Percentiles rank a stretch among this genome's conserved stretches.
These are phyloP conservation scores for Melanchra persicariae DNA, from an alignment of 2,888 invertebrate genomes.

Conservation along the genomic window DNA sequence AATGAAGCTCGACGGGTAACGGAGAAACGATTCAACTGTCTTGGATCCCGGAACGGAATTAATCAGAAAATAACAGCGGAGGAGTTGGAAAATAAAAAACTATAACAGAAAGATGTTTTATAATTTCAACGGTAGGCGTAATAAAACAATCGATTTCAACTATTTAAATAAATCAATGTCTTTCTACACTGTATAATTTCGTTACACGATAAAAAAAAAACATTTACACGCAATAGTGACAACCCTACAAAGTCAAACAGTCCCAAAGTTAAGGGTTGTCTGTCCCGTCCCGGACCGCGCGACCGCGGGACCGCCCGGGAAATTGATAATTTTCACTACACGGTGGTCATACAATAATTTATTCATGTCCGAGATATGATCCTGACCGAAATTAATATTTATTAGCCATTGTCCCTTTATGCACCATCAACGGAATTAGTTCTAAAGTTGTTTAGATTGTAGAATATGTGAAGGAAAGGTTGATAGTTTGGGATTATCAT, in stretches of 20 bases:
- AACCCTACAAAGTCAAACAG: conserved; percentile 81
- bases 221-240: conserved; percentile 31
- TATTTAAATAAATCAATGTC: background rate
- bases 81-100: too few relatives aligned
- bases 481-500: conserved; percentile 68
- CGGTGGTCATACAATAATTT: conserved; percentile 84
- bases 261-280: conserved; percentile 82
- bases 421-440: conserved; percentile 85
- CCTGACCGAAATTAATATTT: conserved; percentile 87
- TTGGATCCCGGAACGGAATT: too few relatives aligned
- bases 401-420: conserved; percentile 80
- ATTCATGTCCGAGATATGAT: conserved; percentile 87
- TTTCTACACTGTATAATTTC: background rate
- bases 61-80: too few relatives aligned
- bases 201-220: background rate
- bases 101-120: too few relatives aligned
- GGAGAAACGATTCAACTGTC: too few relatives aligned
- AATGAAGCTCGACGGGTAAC: too few relatives aligned
- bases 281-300: conserved; percentile 66
- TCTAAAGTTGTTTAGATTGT: conserved; percentile 75
- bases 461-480: conserved; percentile 53
- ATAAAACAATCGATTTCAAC: too few relatives aligned
- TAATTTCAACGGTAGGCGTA: too few relatives aligned
- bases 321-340: conserved; percentile 88
- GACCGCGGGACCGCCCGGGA: conserved; percentile 72